Evolutionary conservation across 2,888 invertebrate species (phyloP), one percentile per base, ranked within the genome.

Genomic region (Drosophila histrio): DNA sequence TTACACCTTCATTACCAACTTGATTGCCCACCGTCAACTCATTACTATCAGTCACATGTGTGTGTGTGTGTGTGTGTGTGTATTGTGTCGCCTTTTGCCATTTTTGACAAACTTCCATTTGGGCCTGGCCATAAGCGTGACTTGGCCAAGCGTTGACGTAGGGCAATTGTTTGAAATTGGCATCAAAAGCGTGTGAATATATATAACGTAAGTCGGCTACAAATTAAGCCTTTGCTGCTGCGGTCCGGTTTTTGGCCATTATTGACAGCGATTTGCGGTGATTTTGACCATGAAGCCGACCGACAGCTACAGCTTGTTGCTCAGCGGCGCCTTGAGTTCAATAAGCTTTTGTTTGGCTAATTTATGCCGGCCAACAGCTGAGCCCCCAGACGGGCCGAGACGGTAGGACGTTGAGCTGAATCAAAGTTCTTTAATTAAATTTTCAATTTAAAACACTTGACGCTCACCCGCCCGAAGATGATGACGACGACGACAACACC

Each of bases 211-310:
- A 68, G 54, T 53, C 54, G 70, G 44, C 83, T 64, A 72, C 70
- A 85, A 85, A 85, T 82, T 82, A 87, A 88, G 86, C 86, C 88
- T 85, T 58, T 65, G 53, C 61, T 39, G 30, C 26, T 57, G 24
- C 53, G 66, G 82, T 74, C 67, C 64, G 78, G 63, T 70, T 77
- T 63, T 56, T 54, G 53, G 54, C 58, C 50, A 72, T 70, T 80
- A 85, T 87, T 87, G 86, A 75, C 82, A 78, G 82, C 82, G 82
- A 85, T 87, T 81, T 87, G 85, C 78, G 65, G 41, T 70, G 86
- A 67, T 79, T 72, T 71, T 64, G 88, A 72, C 82, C 82, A 76
- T 83, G 82, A 88, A 82, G 79, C 21, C 22, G 26, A 21, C 21
- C 39, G 21, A 50, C 28, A 36, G 34, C 52, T 44, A 57, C 30